Conservation (phyloP, 2,113 vertebrate species). For the Phoxinus phoxinus region DNA sequence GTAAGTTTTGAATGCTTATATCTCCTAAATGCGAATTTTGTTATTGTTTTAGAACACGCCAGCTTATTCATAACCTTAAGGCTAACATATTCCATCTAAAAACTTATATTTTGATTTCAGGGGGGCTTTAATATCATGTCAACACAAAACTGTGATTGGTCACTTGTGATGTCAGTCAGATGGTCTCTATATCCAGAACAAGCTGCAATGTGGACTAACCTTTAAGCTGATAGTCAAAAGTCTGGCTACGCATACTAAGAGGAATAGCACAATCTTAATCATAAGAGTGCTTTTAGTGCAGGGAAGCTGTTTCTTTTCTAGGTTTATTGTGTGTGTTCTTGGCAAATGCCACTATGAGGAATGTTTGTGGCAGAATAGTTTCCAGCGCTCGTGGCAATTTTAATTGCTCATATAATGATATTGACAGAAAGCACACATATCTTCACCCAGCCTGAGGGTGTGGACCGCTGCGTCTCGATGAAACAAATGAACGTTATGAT, state of each 20-base stretch:
- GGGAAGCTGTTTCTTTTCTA: not conserved
- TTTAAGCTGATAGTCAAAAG: not conserved
- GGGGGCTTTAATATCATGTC: not conserved
- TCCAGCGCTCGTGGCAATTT: not conserved
- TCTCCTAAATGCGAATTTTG: no score
- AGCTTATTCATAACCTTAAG: no score
- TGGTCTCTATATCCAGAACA: not conserved
- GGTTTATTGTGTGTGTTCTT: slow-evolving; percentile 4
- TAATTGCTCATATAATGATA: slow-evolving; percentile 32
- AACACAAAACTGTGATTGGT: not conserved
- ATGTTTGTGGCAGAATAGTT: slow-evolving; percentile 1
- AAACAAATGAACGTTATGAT: not conserved
- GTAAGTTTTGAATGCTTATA: no score
- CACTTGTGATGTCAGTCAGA: no score
- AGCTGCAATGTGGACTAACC: not conserved
- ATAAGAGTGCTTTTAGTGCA: not conserved
- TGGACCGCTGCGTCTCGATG: not conserved
- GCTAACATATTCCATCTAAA: no score
- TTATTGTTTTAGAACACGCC: no score
- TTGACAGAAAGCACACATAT: slow-evolving; percentile 28
- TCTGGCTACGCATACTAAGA: not conserved
- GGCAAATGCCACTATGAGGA: not conserved
- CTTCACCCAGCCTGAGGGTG: slow-evolving; percentile 1
- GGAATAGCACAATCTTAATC: not conserved
- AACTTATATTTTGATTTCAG: no score